Evolutionary conservation across 2,113 vertebrate genomes (phyloP), one percentile per base, ranked within the genome.

Genomic region (Melanerpes formicivorus): DNA sequence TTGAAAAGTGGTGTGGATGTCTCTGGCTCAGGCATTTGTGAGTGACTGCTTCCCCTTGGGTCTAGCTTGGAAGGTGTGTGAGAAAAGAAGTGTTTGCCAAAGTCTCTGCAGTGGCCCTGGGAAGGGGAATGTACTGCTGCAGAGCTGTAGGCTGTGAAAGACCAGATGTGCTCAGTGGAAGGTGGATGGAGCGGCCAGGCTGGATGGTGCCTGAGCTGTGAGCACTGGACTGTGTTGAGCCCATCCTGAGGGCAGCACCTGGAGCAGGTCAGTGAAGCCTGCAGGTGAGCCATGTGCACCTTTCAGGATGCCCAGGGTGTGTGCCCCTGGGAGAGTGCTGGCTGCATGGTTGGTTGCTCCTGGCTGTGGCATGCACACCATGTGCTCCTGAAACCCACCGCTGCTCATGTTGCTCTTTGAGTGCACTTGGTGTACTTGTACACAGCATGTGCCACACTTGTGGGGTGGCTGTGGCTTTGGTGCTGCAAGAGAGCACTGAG

Each of bases 211-310:
- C 6, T 1, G 2, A 48, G 37, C 55, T 59, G 76, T 17, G 48
- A 80, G 58, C 76, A 18, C 27, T 6, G 8, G 19, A 14, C 58
- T 2, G 1, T 54, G 48, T 54, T 25, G 69, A 56, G 64, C n/a
- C 18, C 18, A 26, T 52, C 21, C 34, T 5, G 66, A 29, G 74
- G 56, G 44, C 60, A 19, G 54, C 30, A 48, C 21, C 79, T 30
- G 14, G n/a, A 81, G 56, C 55, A 67, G 62, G 40, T 54, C 70
- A 40, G 15, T n/a, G 23, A 40, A 14, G n/a, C n/a, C 54, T 2
- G 1, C 10, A 17, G n/a, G 27, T 3, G 7, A 50, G 40, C 55
- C 0, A 2, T 50, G 63, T 76, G 58, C 0, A 0, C 50, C 76
- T 64, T 58, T 44, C 2, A 15, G 42, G 40, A 21, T 0, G 3